A percentile compares a stretch with the other conserved stretches of the same genome.
Evolutionary conservation across 2,113 vertebrate species (phyloP).

Genomic region (Paraplagusia blochii): DNA sequence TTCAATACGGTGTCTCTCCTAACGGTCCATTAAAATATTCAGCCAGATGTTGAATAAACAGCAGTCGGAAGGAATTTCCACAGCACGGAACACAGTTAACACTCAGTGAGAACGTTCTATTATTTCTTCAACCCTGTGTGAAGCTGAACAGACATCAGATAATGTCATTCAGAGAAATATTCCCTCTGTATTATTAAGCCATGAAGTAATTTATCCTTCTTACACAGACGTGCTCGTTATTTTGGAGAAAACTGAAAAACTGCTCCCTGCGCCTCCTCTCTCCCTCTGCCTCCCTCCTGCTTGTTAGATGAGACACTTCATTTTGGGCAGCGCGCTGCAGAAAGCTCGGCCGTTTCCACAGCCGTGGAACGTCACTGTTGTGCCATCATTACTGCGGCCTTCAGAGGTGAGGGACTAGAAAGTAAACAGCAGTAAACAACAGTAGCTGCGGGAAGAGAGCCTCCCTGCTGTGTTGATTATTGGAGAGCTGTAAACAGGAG

Average conservation of each 20-base stretch:
- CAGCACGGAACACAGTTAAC: not conserved
- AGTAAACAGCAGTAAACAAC: slow-evolving; percentile 70
- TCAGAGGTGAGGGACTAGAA: slow-evolving; percentile 51
- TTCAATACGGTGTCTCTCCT: not conserved
- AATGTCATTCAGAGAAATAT: no score
- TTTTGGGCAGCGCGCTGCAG: slow-evolving; percentile 17
- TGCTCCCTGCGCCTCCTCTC: not conserved
- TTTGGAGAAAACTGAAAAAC: not conserved
- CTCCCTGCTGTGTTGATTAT: slow-evolving; percentile 67
- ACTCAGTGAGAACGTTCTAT: not conserved
- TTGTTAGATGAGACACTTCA: slow-evolving; percentile 11
- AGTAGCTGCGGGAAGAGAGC: slow-evolving; percentile 49
- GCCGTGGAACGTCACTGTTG: slow-evolving; percentile 15
- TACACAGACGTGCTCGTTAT: not conserved
- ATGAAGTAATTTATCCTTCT: not conserved
- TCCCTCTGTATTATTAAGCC: no score
- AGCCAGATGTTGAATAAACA: not conserved
- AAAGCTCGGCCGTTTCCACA: slow-evolving; percentile 22
- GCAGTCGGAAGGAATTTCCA: not conserved
- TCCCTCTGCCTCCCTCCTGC: not conserved
- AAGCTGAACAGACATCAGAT: no score
- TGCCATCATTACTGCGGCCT: slow-evolving; percentile 23
- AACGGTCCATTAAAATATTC: not conserved
- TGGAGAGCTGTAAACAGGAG: slow-evolving; percentile 65
- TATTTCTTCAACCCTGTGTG: not conserved